These are phyloP conservation scores for Nebria brevicollis DNA, from an alignment of 2,888 invertebrate species.

Conservation along the genomic window DNA sequence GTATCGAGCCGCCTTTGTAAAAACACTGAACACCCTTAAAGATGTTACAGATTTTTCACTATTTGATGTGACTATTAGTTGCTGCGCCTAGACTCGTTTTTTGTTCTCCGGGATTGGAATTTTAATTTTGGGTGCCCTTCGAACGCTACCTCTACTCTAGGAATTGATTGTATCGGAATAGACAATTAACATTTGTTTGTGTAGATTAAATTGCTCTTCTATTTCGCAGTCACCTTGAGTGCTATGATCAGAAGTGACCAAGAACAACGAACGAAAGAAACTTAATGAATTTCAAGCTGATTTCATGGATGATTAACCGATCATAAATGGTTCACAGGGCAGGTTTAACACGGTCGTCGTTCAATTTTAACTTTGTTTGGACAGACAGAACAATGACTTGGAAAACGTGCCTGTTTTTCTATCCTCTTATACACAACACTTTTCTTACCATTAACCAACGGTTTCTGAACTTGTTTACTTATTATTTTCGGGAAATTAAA, in stretches of 20 bases:
- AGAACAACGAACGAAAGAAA: conserved; percentile 32
- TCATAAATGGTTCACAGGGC: conserved; percentile 31
- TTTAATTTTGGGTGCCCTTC: not conserved
- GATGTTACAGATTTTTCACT: not conserved
- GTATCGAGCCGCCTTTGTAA: not conserved
- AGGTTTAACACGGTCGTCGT: conserved; percentile 13
- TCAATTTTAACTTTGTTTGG: conserved; percentile 13
- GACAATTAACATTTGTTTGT: not conserved
- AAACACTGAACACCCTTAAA: not conserved
- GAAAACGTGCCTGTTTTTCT: too few species aligned
- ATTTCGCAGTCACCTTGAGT: not conserved
- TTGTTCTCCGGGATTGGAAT: not conserved
- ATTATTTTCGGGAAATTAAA: too few species aligned
- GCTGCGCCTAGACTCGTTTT: not conserved
- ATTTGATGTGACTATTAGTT: not conserved
- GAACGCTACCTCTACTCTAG: not conserved
- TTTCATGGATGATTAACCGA: conserved; percentile 42
- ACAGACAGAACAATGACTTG: not conserved
- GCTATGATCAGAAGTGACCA: conserved; percentile 9
- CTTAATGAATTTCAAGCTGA: conserved; percentile 45
- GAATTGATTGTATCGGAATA: not conserved
- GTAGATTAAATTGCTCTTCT: not conserved
- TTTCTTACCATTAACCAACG: not conserved
- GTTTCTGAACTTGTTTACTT: too few species aligned
- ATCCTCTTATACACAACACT: too few species aligned